A percentile compares a stretch with the other conserved stretches of the same genome.
phyloP scores from a whole-genome alignment of 2,888 invertebrate species.

The Ectemnius cavifrons region DNA sequence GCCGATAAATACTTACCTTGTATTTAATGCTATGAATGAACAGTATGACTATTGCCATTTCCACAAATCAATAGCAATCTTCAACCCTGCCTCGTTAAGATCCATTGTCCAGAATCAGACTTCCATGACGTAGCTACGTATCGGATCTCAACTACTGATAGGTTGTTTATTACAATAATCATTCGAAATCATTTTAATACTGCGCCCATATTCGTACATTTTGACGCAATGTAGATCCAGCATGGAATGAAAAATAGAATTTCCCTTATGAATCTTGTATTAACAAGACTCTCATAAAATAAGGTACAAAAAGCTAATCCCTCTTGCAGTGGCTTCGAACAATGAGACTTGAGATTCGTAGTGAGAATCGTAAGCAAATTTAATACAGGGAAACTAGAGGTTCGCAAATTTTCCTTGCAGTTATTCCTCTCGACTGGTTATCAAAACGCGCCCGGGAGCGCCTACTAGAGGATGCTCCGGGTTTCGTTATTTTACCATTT shows the following conservation, averaged over 20 bases:
- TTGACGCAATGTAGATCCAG: too few species aligned
- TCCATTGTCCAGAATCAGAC: constrained; percentile 72
- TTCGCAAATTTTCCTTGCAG: too few species aligned
- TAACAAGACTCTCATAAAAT: neutral
- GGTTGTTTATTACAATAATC: constrained; percentile 7
- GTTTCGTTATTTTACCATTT: constrained; percentile 63
- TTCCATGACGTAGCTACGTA: constrained; percentile 52
- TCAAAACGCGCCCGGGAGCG: constrained; percentile 51
- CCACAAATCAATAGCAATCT: constrained; percentile 68
- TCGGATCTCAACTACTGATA: constrained; percentile 55
- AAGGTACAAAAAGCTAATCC: neutral
- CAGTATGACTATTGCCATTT: constrained; percentile 36
- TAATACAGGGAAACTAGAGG: neutral
- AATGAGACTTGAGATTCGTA: neutral
- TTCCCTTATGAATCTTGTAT: neutral
- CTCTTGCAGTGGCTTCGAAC: neutral
- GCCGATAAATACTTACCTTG: too few species aligned
- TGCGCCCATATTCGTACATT: too few species aligned
- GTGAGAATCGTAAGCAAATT: neutral
- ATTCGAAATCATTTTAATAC: too few species aligned
- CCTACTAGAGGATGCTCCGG: constrained; percentile 56
- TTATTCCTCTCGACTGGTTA: constrained; percentile 12
- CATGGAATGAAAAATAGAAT: too few species aligned
- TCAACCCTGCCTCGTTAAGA: constrained; percentile 70
- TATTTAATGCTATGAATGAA: constrained; percentile 22